Conservation (phyloP, 2,888 invertebrate genomes). For the Acleris sparsana region DNA sequence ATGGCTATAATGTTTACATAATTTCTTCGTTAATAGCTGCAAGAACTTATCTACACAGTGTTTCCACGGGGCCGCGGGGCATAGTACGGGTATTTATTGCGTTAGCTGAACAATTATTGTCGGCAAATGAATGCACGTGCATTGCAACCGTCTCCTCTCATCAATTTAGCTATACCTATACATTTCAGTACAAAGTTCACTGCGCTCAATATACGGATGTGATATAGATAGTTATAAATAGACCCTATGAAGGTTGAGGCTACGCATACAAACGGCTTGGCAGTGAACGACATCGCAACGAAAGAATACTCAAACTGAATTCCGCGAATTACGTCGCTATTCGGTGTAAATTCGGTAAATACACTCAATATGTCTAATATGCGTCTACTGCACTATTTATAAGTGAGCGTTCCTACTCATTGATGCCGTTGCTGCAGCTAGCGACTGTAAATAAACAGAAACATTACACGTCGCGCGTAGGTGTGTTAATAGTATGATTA, state of each 20-base stretch:
- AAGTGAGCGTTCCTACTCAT: conserved; percentile 28
- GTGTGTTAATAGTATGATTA: conserved; percentile 15
- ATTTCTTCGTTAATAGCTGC: too few species aligned
- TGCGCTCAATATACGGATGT: conserved; percentile 55
- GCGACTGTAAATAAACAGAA: conserved; percentile 34
- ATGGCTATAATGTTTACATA: too few species aligned
- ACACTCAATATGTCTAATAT: background rate
- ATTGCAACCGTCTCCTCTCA: conserved; percentile 13
- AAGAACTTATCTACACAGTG: too few species aligned
- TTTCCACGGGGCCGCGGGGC: too few species aligned
- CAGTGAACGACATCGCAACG: conserved; percentile 33
- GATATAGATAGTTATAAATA: conserved; percentile 68
- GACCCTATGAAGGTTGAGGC: conserved; percentile 71
- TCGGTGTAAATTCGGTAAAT: background rate
- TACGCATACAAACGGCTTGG: conserved; percentile 45
- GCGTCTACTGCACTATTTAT: conserved; percentile 3
- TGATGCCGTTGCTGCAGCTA: conserved; percentile 23
- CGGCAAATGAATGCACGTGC: conserved; percentile 23
- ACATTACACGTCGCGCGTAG: conserved; percentile 12
- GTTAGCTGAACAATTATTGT: conserved; percentile 14
- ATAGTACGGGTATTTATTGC: background rate
- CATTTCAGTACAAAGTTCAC: conserved; percentile 67
- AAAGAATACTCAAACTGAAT: conserved; percentile 12
- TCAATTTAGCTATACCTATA: conserved; percentile 31
- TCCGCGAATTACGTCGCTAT: background rate